Evolutionary conservation across 1,140 invertebrate species (phyloP).

Genomic region (Caenorhabditis tropicalis): DNA sequence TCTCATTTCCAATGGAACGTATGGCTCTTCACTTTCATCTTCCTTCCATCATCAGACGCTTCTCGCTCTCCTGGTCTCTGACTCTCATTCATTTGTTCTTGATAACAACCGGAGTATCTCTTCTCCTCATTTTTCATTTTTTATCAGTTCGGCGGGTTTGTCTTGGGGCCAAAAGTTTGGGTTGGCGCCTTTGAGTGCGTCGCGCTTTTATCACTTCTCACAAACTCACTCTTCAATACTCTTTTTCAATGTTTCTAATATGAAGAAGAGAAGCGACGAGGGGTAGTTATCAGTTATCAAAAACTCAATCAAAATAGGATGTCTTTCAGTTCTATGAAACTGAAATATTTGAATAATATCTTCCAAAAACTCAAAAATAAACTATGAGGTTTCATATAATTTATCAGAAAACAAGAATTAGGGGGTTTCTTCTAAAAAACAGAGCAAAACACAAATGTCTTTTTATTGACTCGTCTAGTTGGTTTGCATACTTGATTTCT

Average conservation of each 20-base stretch:
- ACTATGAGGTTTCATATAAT: no score
- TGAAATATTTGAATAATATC: no score
- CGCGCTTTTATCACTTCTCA: no score
- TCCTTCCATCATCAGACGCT: background rate
- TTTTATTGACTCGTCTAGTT: slow-evolving; percentile 4
- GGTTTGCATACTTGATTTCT: background rate
- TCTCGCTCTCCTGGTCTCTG: background rate
- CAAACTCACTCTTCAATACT: background rate
- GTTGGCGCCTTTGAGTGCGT: no score
- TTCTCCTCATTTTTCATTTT: background rate
- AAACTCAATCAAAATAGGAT: background rate
- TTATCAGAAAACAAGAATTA: background rate
- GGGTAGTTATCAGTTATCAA: background rate
- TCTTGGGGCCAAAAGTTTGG: background rate
- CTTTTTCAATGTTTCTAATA: background rate
- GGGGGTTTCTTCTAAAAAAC: background rate
- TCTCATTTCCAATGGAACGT: background rate
- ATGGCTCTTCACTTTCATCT: background rate
- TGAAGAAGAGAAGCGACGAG: background rate
- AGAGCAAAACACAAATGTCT: background rate
- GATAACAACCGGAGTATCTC: background rate
- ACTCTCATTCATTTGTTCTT: background rate
- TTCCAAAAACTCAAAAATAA: no score
- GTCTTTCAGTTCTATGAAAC: background rate
- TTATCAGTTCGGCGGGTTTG: background rate